Base-by-base conservation (phyloP, 2,113 vertebrate genomes). In the Onychostoma macrolepis region DNA sequence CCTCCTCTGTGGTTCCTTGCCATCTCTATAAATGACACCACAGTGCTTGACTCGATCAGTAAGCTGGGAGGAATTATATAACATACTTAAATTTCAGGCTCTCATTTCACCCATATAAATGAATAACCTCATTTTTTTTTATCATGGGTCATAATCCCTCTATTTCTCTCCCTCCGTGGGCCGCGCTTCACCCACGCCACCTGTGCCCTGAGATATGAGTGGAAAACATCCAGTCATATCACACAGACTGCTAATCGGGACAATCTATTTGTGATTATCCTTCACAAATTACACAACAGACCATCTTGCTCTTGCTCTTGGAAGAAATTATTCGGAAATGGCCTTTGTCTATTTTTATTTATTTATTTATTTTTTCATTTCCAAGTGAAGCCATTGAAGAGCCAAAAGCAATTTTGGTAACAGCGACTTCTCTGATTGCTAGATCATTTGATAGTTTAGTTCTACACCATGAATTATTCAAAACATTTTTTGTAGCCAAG, bases 21-120 rank as follows among this genome's bases (percentile, higher is more conserved):
- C 80, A 65, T 65, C 13, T 65, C 80, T 81, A 81, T 65, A 79
- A 79, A 77, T 45, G 72, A 79, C 63, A 86, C n/a, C 58, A 28
- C 43, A 67, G 84, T 13, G 38, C 85, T 50, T 72, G 76, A 80
- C 63, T 79, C 15, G 24, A 80, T 50, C 61, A 53, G 9, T 80
- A 69, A 80, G 43, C 33, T 28, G 61, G 41, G 63, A 36, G 85
- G 63, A 86, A 86, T 80, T 80, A 86, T 80, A 72, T 86, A 80
- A 56, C 63, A 72, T 80, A 80, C 76, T 86, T 86, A 86, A 30
- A 86, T 80, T 80, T 80, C 75, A 71, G 76, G 30, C 76, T 86
- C 41, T 56, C n/a, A 17, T 71, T 80, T 69, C 63, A 56, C 38
- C 63, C 63, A 80, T 69, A 79, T 79, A 77, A 80, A 86, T 86